Base-by-base conservation (phyloP, 2,888 invertebrate genomes). In the Phorcus lineatus region DNA sequence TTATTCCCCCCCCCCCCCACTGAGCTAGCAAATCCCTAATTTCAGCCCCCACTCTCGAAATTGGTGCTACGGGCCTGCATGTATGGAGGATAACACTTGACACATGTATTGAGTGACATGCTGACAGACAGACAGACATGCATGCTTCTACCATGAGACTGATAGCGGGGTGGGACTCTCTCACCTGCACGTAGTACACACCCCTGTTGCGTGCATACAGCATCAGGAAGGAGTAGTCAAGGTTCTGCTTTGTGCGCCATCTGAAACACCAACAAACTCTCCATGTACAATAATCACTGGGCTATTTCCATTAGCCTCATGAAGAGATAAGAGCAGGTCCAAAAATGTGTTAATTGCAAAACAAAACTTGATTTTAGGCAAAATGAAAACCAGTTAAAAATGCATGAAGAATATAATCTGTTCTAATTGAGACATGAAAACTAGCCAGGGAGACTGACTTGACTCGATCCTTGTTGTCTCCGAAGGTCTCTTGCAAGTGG, bases 231-330 rank as follows among this genome's bases (percentile, higher is more conserved):
- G 97, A 96, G 90, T 96, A 97, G 92, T 99, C 98, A 80, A 98
- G 94, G 92, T 98, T 98, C 92, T 99, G 98, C 90, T 99, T 99
- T 3, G 98, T 97, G 78, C 98, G 94, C 98, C 98, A 99, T 82
- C 93, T 93, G 84, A 6, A 88, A 86, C 53, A 47, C 62, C 36
- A 36, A 13, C 47, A 47, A 9, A 1, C 11, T 47, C 47, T 47
- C 47, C 47, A 13, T 47, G 47, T 4, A 36, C 36, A 36, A 36
- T 7, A 36, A 36, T n/a, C n/a, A n/a, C n/a, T 7, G 7, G 2
- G 36, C 36, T 4, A 36, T 4, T 36, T 36, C 36, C n/a, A n/a
- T 36, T 36, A 36, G n/a, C n/a, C n/a, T 36, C 36, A 36, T 36
- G 36, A 2, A 36, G 36, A 36, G 36, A 36, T 36, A 36, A 36